A percentile compares a stretch with the other conserved stretches of the same genome.
phyloP scores from a whole-genome alignment of 2,113 vertebrate species.

The Festucalex cinctus region DNA sequence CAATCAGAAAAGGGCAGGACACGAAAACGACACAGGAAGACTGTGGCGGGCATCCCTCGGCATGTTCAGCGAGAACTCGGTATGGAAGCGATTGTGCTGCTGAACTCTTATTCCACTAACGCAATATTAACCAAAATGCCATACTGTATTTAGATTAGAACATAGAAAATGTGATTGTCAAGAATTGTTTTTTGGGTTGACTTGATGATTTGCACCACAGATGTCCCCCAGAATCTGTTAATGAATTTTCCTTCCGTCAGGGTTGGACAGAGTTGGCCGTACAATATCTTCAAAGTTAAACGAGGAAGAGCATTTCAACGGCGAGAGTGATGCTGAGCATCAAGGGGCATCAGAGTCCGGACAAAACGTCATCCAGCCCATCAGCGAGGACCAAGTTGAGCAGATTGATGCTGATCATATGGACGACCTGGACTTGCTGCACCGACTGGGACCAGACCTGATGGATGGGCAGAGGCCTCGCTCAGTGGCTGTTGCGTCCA shows the following conservation, averaged over 20 bases:
- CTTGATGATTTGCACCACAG: neutral
- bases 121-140: too few relatives aligned
- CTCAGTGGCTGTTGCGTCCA: slow-evolving; percentile 80
- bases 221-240: neutral
- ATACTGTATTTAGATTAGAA: too few relatives aligned
- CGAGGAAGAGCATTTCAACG: slow-evolving; percentile 62
- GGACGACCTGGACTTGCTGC: slow-evolving; percentile 77
- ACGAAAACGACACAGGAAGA: slow-evolving; percentile 76
- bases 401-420: slow-evolving; percentile 67
- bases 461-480: slow-evolving; percentile 70
- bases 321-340: slow-evolving; percentile 67
- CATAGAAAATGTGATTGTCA: too few relatives aligned
- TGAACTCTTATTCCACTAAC: too few relatives aligned
- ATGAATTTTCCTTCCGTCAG: slow-evolving; percentile 36
- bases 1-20: slow-evolving; percentile 59
- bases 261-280: slow-evolving; percentile 67
- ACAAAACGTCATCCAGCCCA: slow-evolving; percentile 50
- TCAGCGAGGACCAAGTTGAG: slow-evolving; percentile 52
- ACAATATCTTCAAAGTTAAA: slow-evolving; percentile 34
- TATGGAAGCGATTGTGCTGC: slow-evolving; percentile 50
- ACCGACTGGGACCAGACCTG: slow-evolving; percentile 59
- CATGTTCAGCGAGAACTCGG: slow-evolving; percentile 91
- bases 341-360: slow-evolving; percentile 18
- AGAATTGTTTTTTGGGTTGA: too few relatives aligned
- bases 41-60: slow-evolving; percentile 82